phyloP scores from a whole-genome alignment of 2,113 vertebrate genomes.

The Mormyrus lacerda region DNA sequence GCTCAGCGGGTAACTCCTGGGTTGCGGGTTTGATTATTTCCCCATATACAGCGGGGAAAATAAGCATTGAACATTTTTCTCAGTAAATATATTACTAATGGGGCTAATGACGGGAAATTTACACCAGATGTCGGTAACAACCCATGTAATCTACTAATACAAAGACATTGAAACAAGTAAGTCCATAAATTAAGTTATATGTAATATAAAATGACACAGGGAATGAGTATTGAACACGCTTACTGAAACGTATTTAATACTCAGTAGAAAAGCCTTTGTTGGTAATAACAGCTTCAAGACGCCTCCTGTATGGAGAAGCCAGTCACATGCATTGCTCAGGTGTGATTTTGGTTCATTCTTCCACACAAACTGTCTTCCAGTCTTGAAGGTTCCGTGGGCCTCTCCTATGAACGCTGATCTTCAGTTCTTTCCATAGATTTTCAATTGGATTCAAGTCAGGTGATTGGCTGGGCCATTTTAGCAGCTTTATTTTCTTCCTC shows the following conservation, averaged over 20 bases:
- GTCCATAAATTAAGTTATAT: not conserved
- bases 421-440: not conserved
- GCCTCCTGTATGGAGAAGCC: not conserved
- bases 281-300: not conserved
- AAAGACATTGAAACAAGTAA: not conserved
- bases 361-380: not conserved
- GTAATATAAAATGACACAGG: not conserved
- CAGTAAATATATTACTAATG: not conserved
- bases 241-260: not conserved
- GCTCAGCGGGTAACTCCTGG: not conserved
- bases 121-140: not conserved
- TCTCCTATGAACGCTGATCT: not conserved
- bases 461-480: not conserved
- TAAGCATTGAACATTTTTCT: not conserved
- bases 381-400: not conserved
- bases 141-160: not conserved
- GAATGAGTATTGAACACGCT: not conserved
- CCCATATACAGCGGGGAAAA: not conserved
- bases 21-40: not conserved
- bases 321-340: not conserved
- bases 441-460: not conserved
- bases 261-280: not conserved
- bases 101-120: not conserved
- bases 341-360: not conserved
- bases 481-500: not conserved